phyloP scores from a whole-genome alignment of 2,888 invertebrate genomes.

The Gastrophysa polygoni region DNA sequence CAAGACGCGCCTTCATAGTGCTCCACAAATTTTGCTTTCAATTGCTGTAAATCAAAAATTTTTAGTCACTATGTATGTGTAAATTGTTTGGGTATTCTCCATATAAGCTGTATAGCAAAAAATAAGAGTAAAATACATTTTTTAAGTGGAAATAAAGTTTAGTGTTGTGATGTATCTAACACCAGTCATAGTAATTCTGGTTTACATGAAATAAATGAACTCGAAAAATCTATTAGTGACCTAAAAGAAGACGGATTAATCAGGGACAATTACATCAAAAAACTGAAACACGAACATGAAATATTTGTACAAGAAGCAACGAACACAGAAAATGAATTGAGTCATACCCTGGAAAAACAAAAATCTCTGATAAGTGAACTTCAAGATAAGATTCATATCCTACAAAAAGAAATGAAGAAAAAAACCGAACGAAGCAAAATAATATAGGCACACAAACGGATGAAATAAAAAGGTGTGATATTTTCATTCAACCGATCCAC shows the following conservation, averaged over 20 bases:
- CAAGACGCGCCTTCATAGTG: background rate
- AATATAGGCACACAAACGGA: background rate
- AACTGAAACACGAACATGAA: background rate
- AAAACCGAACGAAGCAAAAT: background rate
- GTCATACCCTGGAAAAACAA: no score
- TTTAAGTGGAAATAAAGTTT: background rate
- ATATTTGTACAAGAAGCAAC: no score
- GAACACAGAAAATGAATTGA: no score
- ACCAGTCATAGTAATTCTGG: background rate
- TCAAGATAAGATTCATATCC: background rate
- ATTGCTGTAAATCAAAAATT: background rate
- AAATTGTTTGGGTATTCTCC: background rate
- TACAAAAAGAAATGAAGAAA: background rate
- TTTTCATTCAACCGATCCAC: background rate
- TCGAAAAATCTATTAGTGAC: conserved; percentile 1
- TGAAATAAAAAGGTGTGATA: background rate
- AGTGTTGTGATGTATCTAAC: background rate
- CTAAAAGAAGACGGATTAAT: background rate
- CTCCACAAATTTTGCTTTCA: conserved; percentile 3
- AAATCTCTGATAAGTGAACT: background rate
- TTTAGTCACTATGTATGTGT: background rate
- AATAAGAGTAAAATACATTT: background rate
- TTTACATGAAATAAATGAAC: background rate
- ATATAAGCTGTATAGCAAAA: conserved; percentile 1
- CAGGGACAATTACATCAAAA: background rate